A percentile compares a stretch with the other conserved stretches of the same genome.
phyloP scores from a whole-genome alignment of 2,113 vertebrate species.

The Ochotona curzoniae region DNA sequence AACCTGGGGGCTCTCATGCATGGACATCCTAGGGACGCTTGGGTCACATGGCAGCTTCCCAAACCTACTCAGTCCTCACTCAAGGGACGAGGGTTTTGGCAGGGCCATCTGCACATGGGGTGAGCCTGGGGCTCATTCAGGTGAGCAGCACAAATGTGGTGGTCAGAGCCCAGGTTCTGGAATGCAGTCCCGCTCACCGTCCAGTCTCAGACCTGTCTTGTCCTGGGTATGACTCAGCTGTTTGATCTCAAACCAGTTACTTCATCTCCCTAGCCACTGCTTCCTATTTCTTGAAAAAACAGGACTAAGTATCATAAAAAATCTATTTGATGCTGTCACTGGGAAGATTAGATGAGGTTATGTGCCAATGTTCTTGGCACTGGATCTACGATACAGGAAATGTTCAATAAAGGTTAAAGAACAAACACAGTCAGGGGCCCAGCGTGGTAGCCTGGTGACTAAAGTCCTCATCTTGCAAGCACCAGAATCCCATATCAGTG shows the following conservation, averaged over 20 bases:
- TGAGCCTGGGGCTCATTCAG: neutral
- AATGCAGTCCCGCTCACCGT: neutral
- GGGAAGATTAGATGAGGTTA: neutral
- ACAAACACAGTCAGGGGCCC: neutral
- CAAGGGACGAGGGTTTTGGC: neutral
- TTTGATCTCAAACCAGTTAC: neutral
- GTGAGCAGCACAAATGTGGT: neutral
- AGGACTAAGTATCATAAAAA: conserved; percentile 54
- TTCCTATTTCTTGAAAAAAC: conserved; percentile 55
- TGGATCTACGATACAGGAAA: neutral
- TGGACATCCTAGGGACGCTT: neutral
- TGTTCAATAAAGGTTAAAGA: conserved; percentile 53
- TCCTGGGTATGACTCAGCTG: neutral
- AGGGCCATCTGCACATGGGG: neutral
- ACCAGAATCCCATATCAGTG: too few relatives aligned
- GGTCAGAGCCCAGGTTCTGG: neutral
- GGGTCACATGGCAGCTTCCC: neutral
- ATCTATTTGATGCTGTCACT: neutral
- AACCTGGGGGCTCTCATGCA: neutral
- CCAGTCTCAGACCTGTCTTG: neutral
- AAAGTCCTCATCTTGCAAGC: too few relatives aligned
- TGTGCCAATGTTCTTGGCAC: neutral
- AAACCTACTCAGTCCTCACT: neutral
- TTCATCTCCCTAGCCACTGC: neutral
- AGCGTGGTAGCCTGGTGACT: too few relatives aligned